phyloP scores from a whole-genome alignment of 2,888 invertebrate genomes.

The Disparrhopalites patrizii region DNA sequence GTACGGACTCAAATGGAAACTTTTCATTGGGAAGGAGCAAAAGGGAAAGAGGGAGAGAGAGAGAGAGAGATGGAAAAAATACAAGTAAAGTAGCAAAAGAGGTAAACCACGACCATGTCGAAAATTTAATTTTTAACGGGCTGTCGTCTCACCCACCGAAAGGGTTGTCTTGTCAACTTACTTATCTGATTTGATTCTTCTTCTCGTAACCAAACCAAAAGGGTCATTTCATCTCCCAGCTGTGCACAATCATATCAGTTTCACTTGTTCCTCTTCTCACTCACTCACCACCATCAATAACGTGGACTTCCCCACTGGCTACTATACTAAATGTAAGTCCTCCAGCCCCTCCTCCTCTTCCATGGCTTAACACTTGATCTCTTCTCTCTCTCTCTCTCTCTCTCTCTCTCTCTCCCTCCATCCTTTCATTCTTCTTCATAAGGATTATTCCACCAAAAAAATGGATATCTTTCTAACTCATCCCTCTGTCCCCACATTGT shows the following conservation, averaged over 20 bases:
- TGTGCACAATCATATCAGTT: slow-evolving; percentile 21
- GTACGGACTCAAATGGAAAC: too few species aligned
- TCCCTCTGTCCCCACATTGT: too few species aligned
- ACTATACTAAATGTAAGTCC: too few species aligned
- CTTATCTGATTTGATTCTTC: slow-evolving; percentile 28
- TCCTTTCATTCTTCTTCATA: too few species aligned
- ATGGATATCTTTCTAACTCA: too few species aligned
- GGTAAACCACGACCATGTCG: slow-evolving; percentile 34
- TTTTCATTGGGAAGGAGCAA: too few species aligned
- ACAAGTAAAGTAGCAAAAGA: slow-evolving; percentile 21
- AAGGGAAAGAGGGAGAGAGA: too few species aligned
- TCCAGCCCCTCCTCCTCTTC: background rate
- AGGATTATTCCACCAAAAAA: too few species aligned
- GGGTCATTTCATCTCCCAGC: slow-evolving; percentile 31
- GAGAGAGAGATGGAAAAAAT: too few species aligned
- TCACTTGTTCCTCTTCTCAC: background rate
- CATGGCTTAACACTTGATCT: background rate
- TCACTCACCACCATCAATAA: too few species aligned
- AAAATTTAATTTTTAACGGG: slow-evolving; percentile 38
- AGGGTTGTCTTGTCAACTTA: slow-evolving; percentile 36
- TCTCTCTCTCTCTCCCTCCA: background rate
- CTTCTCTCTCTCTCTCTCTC: background rate
- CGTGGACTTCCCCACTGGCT: too few species aligned
- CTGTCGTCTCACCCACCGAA: slow-evolving; percentile 26
- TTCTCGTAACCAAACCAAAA: slow-evolving; percentile 35